Evolutionary conservation across 2,797 vertebrate genomes (phyloP).

Genomic region (Artibeus jamaicensis): DNA sequence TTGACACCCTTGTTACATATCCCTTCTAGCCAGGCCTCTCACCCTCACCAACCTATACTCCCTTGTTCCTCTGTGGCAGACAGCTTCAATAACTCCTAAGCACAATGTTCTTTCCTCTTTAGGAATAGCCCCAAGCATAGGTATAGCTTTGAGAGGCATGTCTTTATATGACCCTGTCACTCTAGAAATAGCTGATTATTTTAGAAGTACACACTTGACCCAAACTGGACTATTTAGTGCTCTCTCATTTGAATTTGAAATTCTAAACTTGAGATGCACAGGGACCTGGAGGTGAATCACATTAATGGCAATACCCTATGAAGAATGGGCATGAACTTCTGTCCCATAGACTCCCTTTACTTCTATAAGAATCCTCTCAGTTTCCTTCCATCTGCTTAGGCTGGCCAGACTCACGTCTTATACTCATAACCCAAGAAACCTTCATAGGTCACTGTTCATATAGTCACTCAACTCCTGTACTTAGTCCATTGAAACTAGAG

Average conservation of each 20-base stretch:
- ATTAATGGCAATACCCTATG: not conserved
- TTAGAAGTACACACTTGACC: not conserved
- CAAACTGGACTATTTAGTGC: not conserved
- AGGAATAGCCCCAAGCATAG: not conserved
- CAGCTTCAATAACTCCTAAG: not conserved
- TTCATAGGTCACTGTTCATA: not conserved
- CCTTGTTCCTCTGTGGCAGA: not conserved
- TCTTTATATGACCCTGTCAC: not conserved
- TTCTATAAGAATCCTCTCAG: not conserved
- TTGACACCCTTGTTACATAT: not conserved
- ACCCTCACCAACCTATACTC: not conserved
- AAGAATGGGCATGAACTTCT: not conserved
- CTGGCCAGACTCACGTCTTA: not conserved
- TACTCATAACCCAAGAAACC: not conserved
- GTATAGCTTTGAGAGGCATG: not conserved
- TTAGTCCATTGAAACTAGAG: not conserved
- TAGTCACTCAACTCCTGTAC: not conserved
- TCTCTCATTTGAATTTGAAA: not conserved
- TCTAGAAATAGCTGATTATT: not conserved
- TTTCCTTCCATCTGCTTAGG: not conserved
- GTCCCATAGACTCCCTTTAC: not conserved
- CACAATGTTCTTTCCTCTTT: not conserved
- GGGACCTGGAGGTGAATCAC: not conserved
- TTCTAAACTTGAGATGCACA: not conserved
- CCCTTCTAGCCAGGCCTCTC: not conserved